Percentiles rank a stretch among this genome's conserved stretches.
phyloP scores from a whole-genome alignment of 2,113 vertebrate genomes.

The Engystomops pustulosus region DNA sequence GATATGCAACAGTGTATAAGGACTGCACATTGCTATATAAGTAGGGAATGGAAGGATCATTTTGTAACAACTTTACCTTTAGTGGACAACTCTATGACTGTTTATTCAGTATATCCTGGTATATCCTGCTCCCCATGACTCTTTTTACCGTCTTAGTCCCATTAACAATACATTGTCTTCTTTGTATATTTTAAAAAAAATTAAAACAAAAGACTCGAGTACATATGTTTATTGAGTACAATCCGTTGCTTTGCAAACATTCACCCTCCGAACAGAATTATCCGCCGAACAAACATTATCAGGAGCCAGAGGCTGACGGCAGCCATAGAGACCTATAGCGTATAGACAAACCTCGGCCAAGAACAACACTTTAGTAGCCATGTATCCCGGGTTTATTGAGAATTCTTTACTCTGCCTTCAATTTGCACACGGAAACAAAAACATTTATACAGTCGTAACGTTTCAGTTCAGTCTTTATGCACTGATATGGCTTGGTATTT shows the following conservation, averaged over 20 bases:
- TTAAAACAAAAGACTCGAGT: background rate
- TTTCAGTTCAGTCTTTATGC: background rate
- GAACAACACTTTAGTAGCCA: slow-evolving; percentile 27
- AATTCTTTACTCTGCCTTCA: background rate
- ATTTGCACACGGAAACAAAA: background rate
- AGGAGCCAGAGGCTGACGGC: slow-evolving; percentile 36
- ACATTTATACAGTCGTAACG: background rate
- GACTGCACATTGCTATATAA: no score
- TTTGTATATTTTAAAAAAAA: slow-evolving; percentile 1
- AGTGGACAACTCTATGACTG: background rate
- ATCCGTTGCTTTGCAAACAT: slow-evolving; percentile 14
- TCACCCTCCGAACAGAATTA: slow-evolving; percentile 15
- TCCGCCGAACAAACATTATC: slow-evolving; percentile 24
- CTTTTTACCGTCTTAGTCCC: background rate
- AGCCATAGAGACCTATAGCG: slow-evolving; percentile 36
- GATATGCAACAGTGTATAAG: no score
- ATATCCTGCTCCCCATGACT: background rate
- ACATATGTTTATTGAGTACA: slow-evolving; percentile 12
- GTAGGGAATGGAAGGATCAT: no score
- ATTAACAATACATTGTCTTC: background rate
- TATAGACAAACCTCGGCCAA: slow-evolving; percentile 37
- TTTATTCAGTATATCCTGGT: background rate
- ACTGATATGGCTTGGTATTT: no score
- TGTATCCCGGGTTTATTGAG: background rate
- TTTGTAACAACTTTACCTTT: no score